Conservation (phyloP, 2,888 invertebrate genomes). For the Oligia latruncula region DNA sequence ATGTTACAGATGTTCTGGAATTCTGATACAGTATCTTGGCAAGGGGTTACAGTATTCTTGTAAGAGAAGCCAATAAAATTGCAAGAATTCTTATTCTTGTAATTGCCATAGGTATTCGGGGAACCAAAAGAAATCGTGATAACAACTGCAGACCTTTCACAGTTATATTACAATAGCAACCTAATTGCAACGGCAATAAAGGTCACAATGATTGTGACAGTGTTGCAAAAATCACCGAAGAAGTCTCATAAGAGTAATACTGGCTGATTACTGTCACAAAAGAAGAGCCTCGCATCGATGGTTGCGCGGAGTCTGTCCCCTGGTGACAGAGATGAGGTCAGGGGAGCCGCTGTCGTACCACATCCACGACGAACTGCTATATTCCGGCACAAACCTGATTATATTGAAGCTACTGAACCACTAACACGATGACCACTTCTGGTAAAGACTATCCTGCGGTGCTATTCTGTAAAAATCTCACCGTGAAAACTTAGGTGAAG, state of each 20-base stretch:
- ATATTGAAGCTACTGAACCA: background rate
- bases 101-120: background rate
- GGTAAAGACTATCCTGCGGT: background rate
- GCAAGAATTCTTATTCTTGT: background rate
- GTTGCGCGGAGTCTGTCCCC: background rate
- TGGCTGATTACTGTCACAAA: background rate
- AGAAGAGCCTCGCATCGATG: background rate
- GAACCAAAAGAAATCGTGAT: background rate
- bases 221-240: background rate
- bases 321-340: background rate
- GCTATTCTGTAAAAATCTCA: no score
- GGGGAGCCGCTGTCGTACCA: background rate
- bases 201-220: no score
- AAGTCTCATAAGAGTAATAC: background rate
- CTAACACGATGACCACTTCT: background rate
- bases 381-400: background rate
- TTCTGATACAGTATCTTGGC: constrained; percentile 32
- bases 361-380: background rate
- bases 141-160: background rate
- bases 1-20: constrained; percentile 39
- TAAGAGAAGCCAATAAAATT: background rate
- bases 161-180: background rate
- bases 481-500: no score
- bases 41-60: constrained; percentile 15
- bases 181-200: background rate